Conservation (phyloP, 2,888 invertebrate species). For the Clistopyga incitator region DNA sequence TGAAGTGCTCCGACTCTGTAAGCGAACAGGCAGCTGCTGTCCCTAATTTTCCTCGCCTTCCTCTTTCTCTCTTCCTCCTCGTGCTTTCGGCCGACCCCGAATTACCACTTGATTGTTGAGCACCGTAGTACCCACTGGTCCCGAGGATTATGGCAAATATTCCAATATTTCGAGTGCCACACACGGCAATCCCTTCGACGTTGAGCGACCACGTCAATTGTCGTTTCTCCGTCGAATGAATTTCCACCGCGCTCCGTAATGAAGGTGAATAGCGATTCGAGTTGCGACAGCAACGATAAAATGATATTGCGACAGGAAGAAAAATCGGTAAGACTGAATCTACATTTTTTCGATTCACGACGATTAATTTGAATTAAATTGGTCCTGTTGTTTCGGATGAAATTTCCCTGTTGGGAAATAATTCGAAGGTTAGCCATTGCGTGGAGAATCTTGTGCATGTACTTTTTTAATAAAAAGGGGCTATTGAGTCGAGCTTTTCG, state of each 20-base stretch:
- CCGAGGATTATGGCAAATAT: slow-evolving; percentile 38
- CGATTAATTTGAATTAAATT: too few species aligned
- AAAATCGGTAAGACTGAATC: too few species aligned
- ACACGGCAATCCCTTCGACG: slow-evolving; percentile 13
- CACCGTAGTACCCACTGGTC: slow-evolving; percentile 5
- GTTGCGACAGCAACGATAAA: background rate
- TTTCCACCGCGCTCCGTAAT: background rate
- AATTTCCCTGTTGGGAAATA: too few species aligned
- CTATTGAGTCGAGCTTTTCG: too few species aligned
- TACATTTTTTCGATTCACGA: background rate
- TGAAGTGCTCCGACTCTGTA: background rate
- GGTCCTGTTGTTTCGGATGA: too few species aligned
- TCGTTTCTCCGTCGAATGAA: background rate
- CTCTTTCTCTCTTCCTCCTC: slow-evolving; percentile 8
- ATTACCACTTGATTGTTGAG: slow-evolving; percentile 40
- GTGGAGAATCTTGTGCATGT: too few species aligned
- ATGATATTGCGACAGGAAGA: background rate
- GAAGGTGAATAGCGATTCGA: background rate
- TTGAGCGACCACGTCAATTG: background rate
- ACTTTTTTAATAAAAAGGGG: too few species aligned
- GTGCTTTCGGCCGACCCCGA: slow-evolving; percentile 12
- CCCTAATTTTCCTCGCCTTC: background rate
- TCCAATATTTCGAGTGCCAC: slow-evolving; percentile 39
- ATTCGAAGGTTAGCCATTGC: too few species aligned
- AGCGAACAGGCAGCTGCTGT: slow-evolving; percentile 2